Evolutionary conservation across 2,113 vertebrate species (phyloP).

Genomic region (Etheostoma cragini): DNA sequence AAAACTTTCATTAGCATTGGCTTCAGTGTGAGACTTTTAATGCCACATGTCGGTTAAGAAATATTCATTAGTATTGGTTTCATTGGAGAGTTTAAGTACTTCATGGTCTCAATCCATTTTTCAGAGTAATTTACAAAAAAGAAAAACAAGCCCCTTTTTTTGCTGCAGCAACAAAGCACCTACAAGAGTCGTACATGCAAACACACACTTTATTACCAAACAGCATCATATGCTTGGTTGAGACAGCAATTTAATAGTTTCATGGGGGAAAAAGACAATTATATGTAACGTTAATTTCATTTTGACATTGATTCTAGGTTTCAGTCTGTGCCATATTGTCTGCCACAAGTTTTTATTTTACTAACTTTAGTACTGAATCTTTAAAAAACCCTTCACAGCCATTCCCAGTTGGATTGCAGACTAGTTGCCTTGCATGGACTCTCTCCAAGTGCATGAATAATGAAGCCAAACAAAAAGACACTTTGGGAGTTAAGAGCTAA

Average conservation of each 20-base stretch:
- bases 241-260: not conserved
- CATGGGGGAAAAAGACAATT: not conserved
- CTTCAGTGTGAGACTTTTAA: slow-evolving; percentile 42
- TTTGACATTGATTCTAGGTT: not conserved
- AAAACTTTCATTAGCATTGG: slow-evolving; percentile 35
- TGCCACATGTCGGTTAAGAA: slow-evolving; percentile 32
- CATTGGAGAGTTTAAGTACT: slow-evolving; percentile 24
- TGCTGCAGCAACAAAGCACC: slow-evolving; percentile 1
- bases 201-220: not conserved
- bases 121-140: slow-evolving; percentile 29
- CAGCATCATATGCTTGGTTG: not conserved
- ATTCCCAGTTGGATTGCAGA: not conserved
- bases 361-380: not conserved
- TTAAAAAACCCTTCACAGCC: not conserved
- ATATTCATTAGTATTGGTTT: slow-evolving; percentile 43
- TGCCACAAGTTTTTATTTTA: not conserved
- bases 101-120: slow-evolving; percentile 35
- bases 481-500: not conserved
- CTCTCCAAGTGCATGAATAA: not conserved
- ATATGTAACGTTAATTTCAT: not conserved
- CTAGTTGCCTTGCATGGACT: not conserved
- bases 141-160: not conserved
- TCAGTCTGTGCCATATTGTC: not conserved
- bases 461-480: not conserved
- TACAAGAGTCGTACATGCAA: not conserved